phyloP scores from a whole-genome alignment of 2,888 invertebrate genomes.

The Sericinus montela region DNA sequence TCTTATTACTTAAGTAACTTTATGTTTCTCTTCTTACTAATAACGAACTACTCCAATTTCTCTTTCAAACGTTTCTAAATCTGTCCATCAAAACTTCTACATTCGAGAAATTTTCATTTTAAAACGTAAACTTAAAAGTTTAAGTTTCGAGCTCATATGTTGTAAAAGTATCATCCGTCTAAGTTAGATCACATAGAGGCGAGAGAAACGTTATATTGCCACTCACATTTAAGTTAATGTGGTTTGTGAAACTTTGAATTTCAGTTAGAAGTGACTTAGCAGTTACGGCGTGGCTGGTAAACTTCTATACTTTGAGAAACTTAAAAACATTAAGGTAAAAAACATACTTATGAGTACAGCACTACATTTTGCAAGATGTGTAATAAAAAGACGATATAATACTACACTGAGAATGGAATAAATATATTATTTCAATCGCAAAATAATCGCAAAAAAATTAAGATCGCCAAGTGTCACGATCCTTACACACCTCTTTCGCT shows the following conservation, averaged over 20 bases:
- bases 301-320: too few species aligned
- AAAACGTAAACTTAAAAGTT: conserved; percentile 26
- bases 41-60: conserved; percentile 4
- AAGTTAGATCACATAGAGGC: conserved; percentile 49
- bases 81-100: conserved; percentile 33
- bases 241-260: neutral
- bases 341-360: too few species aligned
- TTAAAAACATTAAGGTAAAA: too few species aligned
- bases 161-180: conserved; percentile 54
- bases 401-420: too few species aligned
- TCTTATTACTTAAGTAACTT: too few species aligned
- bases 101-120: conserved; percentile 15
- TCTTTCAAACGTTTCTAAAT: conserved; percentile 11
- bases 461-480: too few species aligned
- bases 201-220: neutral
- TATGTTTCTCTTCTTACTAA: neutral
- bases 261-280: neutral
- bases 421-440: too few species aligned
- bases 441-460: too few species aligned
- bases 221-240: conserved; percentile 2
- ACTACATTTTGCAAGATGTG: too few species aligned
- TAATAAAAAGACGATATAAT: too few species aligned
- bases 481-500: too few species aligned
- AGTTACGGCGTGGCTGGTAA: too few species aligned
- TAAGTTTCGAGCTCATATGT: conserved; percentile 36